phyloP scores from a whole-genome alignment of 1,140 invertebrate genomes.

The Drosophila teissieri region DNA sequence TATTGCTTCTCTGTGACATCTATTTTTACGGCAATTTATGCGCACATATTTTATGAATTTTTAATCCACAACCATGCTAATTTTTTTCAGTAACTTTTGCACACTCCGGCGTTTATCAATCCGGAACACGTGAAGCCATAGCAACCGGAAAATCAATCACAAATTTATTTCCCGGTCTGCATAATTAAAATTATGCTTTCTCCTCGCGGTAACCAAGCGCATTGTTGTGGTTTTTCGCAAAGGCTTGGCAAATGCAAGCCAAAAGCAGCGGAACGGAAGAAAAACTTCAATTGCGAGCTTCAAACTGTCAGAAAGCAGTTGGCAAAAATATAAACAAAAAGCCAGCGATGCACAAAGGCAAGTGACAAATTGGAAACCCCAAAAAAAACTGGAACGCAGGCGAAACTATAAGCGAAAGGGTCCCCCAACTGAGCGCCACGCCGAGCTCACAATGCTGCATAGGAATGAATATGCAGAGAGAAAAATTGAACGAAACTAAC shows the following conservation, averaged over 20 bases:
- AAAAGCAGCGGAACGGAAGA: constrained; percentile 24
- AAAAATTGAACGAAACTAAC: background rate
- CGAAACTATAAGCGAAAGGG: constrained; percentile 36
- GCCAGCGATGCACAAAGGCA: constrained; percentile 32
- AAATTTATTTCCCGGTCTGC: constrained; percentile 50
- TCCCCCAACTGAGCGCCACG: constrained; percentile 30
- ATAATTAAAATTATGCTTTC: constrained; percentile 66
- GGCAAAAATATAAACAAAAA: constrained; percentile 50
- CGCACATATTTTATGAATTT: background rate
- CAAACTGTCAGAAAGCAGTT: constrained; percentile 66
- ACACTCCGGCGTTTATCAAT: constrained; percentile 23
- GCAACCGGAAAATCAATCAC: constrained; percentile 48
- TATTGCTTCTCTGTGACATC: background rate
- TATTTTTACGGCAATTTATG: constrained; percentile 1
- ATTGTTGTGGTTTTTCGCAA: constrained; percentile 34
- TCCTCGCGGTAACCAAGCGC: constrained; percentile 8
- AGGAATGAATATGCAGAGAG: background rate
- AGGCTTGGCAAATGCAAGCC: constrained; percentile 17
- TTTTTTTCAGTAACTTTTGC: background rate
- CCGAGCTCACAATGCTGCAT: constrained; percentile 9
- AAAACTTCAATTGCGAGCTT: constrained; percentile 57
- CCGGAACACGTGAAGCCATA: constrained; percentile 8
- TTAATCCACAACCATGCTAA: background rate
- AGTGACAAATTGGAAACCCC: constrained; percentile 74
- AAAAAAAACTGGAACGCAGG: constrained; percentile 49